Evolutionary conservation across 2,113 vertebrate genomes (phyloP).

Genomic region (Galemys pyrenaicus): DNA sequence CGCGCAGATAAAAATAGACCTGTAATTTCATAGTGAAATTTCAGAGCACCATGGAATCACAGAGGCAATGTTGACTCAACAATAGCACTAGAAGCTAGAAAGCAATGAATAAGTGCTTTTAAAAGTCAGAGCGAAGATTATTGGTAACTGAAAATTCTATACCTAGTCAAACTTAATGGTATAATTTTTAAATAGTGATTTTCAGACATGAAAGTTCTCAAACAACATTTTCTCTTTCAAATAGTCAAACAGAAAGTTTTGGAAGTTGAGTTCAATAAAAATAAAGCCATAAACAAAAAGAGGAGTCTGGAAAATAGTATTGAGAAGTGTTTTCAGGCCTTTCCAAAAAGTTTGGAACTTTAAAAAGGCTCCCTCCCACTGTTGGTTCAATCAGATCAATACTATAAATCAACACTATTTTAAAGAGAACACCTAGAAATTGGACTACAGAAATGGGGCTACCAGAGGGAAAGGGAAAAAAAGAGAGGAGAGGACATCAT

Average conservation of each 20-base stretch:
- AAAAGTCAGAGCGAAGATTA: not conserved
- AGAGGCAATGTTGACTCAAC: not conserved
- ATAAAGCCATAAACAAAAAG: not conserved
- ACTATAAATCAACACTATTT: slow-evolving; percentile 36
- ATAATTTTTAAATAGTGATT: not conserved
- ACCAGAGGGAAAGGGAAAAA: no score
- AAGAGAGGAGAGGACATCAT: no score
- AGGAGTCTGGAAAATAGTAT: not conserved
- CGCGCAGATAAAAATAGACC: not conserved
- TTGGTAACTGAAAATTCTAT: not conserved
- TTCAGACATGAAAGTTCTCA: not conserved
- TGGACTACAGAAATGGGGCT: no score
- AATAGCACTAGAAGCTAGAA: not conserved
- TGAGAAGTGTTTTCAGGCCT: not conserved
- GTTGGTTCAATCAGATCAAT: not conserved
- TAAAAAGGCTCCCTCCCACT: not conserved
- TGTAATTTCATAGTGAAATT: slow-evolving; percentile 12
- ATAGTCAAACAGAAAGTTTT: not conserved
- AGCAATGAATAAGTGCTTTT: not conserved
- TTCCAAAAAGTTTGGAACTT: not conserved
- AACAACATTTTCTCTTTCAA: not conserved
- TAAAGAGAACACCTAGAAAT: not conserved
- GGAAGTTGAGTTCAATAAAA: not conserved
- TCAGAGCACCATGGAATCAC: not conserved
- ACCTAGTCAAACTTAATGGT: not conserved